phyloP scores from a whole-genome alignment of 2,888 invertebrate species.

The Thymelicus acteon region DNA sequence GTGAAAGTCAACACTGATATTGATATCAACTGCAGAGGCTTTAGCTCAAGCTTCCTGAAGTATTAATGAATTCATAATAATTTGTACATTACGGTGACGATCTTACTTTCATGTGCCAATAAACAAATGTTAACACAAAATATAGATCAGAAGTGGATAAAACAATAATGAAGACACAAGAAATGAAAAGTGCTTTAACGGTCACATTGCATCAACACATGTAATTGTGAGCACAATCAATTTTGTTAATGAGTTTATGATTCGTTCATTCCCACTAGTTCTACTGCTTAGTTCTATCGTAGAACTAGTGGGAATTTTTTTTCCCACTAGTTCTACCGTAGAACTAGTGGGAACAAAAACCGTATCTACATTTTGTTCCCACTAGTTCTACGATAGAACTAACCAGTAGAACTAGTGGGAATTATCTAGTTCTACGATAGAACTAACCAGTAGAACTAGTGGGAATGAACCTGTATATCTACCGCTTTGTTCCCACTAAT shows the following conservation, averaged over 20 bases:
- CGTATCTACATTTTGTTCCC: no score
- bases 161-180: constrained; percentile 55
- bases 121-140: constrained; percentile 71
- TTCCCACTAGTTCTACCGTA: no score
- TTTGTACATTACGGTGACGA: constrained; percentile 53
- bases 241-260: constrained; percentile 24
- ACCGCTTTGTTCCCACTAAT: no score
- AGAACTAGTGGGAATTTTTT: no score
- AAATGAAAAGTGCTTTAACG: constrained; percentile 64
- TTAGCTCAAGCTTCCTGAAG: constrained; percentile 56
- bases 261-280: no score
- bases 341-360: no score
- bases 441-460: no score
- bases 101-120: constrained; percentile 83
- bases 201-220: constrained; percentile 67
- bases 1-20: constrained; percentile 46
- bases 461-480: no score
- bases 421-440: no score
- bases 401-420: no score
- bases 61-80: constrained; percentile 50
- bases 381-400: no score
- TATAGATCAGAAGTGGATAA: constrained; percentile 53
- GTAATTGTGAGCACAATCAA: constrained; percentile 27
- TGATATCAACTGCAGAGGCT: constrained; percentile 73
- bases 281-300: no score